Conservation (phyloP, 1,140 invertebrate genomes). For the Eriosoma lanigerum region DNA sequence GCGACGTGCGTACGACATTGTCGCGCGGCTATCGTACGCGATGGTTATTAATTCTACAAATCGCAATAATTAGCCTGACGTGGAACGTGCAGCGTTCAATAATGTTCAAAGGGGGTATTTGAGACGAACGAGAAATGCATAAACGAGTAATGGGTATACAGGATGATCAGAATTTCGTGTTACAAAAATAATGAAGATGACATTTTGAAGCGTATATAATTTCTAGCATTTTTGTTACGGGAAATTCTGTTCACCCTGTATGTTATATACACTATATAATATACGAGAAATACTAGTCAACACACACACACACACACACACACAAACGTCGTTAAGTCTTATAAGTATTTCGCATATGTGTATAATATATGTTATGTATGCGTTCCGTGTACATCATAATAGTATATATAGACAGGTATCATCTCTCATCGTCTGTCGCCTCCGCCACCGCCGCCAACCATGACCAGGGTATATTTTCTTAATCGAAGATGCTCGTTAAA, state of each 20-base stretch:
- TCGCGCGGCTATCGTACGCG: background rate
- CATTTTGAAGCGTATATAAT: too few species aligned
- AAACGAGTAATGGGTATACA: too few species aligned
- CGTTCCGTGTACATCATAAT: background rate
- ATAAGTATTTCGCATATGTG: too few species aligned
- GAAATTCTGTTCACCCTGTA: too few species aligned
- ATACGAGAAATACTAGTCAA: slow-evolving; percentile 2
- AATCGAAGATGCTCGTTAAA: background rate
- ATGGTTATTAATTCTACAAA: slow-evolving; percentile 18
- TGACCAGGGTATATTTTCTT: background rate
- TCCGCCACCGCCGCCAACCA: background rate
- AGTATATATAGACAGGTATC: background rate
- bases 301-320: background rate
- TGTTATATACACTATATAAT: too few species aligned
- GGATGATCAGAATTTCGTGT: too few species aligned
- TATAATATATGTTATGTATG: background rate
- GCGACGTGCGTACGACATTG: background rate
- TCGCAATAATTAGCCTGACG: slow-evolving; percentile 23
- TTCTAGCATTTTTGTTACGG: too few species aligned
- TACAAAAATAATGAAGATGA: too few species aligned
- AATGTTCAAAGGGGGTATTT: background rate
- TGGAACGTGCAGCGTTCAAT: slow-evolving; percentile 19
- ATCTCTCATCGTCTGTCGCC: background rate
- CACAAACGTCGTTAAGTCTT: background rate
- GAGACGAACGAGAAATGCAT: slow-evolving; percentile 9